phyloP scores from a whole-genome alignment of 2,797 vertebrate genomes.

The Eutrigla gurnardus region DNA sequence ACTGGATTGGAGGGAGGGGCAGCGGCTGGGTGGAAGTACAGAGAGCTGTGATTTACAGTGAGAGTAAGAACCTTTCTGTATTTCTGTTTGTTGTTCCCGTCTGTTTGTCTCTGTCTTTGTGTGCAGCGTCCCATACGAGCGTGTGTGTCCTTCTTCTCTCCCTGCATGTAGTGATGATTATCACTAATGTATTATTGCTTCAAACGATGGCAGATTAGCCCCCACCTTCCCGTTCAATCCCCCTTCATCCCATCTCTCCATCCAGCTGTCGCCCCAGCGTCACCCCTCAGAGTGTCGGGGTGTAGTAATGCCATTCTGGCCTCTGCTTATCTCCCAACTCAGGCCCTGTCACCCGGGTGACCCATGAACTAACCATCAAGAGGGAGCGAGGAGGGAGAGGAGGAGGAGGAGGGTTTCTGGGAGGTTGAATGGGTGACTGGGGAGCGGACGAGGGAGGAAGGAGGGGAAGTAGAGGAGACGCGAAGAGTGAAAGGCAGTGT shows the following conservation, averaged over 20 bases:
- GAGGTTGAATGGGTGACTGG: slow-evolving; percentile 35
- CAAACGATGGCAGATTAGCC: slow-evolving; percentile 78
- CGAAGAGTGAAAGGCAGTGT: slow-evolving; percentile 30
- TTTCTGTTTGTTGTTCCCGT: slow-evolving; percentile 62
- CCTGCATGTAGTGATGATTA: slow-evolving; percentile 72
- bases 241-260: slow-evolving; percentile 62
- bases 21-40: slow-evolving; percentile 59
- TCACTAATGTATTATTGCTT: slow-evolving; percentile 78
- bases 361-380: slow-evolving; percentile 76
- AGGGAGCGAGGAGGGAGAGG: slow-evolving; percentile 36
- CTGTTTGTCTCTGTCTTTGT: slow-evolving; percentile 58
- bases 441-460: slow-evolving; percentile 19
- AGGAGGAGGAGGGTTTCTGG: slow-evolving; percentile 23
- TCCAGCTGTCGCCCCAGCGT: slow-evolving; percentile 57
- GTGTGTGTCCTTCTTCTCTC: slow-evolving; percentile 49
- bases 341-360: slow-evolving; percentile 80
- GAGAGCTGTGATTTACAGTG: slow-evolving; percentile 78
- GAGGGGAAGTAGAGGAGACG: slow-evolving; percentile 7
- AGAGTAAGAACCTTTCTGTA: slow-evolving; percentile 56
- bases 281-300: slow-evolving; percentile 73
- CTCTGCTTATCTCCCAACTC: slow-evolving; percentile 83
- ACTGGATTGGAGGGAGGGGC: slow-evolving; percentile 72
- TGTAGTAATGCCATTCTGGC: slow-evolving; percentile 80
- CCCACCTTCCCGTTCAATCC: slow-evolving; percentile 51
- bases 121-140: slow-evolving; percentile 29